A percentile compares a stretch with the other conserved stretches of the same genome.
Evolutionary conservation across 2,888 invertebrate genomes (phyloP).

Genomic region (Drosophila barbarae): DNA sequence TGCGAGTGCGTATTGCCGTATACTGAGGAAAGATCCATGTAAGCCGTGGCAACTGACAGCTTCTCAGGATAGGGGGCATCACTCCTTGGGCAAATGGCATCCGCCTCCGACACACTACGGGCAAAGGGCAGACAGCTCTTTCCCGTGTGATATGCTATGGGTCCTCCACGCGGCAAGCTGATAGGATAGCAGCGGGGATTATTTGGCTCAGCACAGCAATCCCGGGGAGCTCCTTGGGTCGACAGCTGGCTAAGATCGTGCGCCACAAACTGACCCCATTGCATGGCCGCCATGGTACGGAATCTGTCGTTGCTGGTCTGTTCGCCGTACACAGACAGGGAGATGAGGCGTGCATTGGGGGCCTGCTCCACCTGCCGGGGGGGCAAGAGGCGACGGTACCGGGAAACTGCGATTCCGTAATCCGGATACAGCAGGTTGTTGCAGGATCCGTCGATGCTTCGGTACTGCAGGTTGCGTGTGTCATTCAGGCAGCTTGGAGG

Average conservation of each 20-base stretch:
- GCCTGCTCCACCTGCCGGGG: constrained; percentile 57
- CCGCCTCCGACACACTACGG: constrained; percentile 83
- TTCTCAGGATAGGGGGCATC: constrained; percentile 82
- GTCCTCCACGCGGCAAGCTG: constrained; percentile 81
- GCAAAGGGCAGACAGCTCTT: constrained; percentile 84
- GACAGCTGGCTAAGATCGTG: constrained; percentile 68
- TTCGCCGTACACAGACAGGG: constrained; percentile 69
- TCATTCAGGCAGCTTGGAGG: constrained; percentile 65
- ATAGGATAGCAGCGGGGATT: constrained; percentile 80
- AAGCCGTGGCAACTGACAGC: constrained; percentile 79
- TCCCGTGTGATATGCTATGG: constrained; percentile 80
- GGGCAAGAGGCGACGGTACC: constrained; percentile 63
- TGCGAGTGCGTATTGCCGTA: constrained; percentile 86
- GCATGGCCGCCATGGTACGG: constrained; percentile 71
- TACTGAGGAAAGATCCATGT: constrained; percentile 87
- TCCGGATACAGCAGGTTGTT: constrained; percentile 70
- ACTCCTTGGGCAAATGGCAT: constrained; percentile 82
- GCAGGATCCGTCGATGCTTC: constrained; percentile 72
- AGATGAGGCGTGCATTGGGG: constrained; percentile 71
- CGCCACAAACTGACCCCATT: constrained; percentile 73
- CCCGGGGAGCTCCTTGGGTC: constrained; percentile 54
- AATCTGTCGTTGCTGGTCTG: constrained; percentile 57
- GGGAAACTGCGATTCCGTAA: constrained; percentile 55
- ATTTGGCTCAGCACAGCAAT: constrained; percentile 62
- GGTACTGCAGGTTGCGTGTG: constrained; percentile 62